A percentile compares a stretch with the other conserved stretches of the same genome.
Evolutionary conservation across 2,888 invertebrate genomes (phyloP).

Genomic region (Acrobasis repandana): DNA sequence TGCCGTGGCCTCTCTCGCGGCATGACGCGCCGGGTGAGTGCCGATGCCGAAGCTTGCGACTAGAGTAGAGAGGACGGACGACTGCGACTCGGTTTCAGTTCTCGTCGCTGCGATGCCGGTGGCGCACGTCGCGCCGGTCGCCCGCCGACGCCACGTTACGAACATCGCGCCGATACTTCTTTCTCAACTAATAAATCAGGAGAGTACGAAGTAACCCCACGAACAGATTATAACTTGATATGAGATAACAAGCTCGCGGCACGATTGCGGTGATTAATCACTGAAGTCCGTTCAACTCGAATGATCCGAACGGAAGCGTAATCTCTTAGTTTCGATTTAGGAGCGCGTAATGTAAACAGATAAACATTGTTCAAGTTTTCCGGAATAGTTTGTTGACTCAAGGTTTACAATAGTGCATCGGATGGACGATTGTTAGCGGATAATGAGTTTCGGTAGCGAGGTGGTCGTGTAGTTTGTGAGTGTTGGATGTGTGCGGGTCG

Average conservation of each 20-base stretch:
- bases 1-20: slow-evolving; percentile 36
- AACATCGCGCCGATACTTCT: slow-evolving; percentile 70
- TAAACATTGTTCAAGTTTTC: slow-evolving; percentile 70
- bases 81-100: slow-evolving; percentile 56
- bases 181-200: slow-evolving; percentile 73
- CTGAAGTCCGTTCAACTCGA: slow-evolving; percentile 59
- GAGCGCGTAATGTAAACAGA: slow-evolving; percentile 69
- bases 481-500: slow-evolving; percentile 55
- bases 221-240: slow-evolving; percentile 72
- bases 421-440: slow-evolving; percentile 46
- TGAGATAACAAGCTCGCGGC: slow-evolving; percentile 67
- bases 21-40: slow-evolving; percentile 50
- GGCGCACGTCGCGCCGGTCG: slow-evolving; percentile 62
- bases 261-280: slow-evolving; percentile 67
- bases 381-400: slow-evolving; percentile 65
- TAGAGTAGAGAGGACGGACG: slow-evolving; percentile 26
- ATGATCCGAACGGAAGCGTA: slow-evolving; percentile 59
- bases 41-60: slow-evolving; percentile 17
- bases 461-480: slow-evolving; percentile 49
- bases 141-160: slow-evolving; percentile 53
- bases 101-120: slow-evolving; percentile 69
- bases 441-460: slow-evolving; percentile 42
- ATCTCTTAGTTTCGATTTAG: slow-evolving; percentile 63
- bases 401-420: slow-evolving; percentile 46
- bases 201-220: slow-evolving; percentile 66